A percentile compares a stretch with the other conserved stretches of the same genome.
phyloP scores from a whole-genome alignment of 1,140 invertebrate species.

The Trachymyrmex cornetzi region DNA sequence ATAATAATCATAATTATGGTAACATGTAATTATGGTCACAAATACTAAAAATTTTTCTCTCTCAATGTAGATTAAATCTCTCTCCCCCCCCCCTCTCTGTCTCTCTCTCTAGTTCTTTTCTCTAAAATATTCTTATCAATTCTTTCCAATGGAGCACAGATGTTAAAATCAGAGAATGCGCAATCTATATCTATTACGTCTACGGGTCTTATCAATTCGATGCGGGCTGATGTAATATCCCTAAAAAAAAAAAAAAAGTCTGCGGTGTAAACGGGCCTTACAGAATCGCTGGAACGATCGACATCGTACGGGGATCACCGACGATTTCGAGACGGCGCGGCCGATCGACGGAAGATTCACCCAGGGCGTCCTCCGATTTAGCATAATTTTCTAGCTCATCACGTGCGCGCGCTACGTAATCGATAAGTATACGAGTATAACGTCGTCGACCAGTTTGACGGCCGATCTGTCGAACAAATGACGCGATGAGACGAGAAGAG shows the following conservation, averaged over 20 bases:
- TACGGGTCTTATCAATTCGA: background rate
- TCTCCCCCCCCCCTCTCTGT: too few species aligned
- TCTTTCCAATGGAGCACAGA: too few species aligned
- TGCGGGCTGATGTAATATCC: background rate
- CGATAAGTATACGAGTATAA: constrained; percentile 50
- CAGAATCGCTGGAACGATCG: constrained; percentile 26
- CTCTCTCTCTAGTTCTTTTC: too few species aligned
- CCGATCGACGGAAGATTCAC: constrained; percentile 31
- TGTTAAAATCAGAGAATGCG: too few species aligned
- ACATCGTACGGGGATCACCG: constrained; percentile 27
- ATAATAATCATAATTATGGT: too few species aligned
- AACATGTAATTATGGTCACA: too few species aligned
- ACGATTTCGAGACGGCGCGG: constrained; percentile 31
- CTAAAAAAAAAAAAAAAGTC: background rate
- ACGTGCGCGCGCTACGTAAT: constrained; percentile 36
- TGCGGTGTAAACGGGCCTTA: constrained; percentile 25
- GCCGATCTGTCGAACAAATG: background rate
- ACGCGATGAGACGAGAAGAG: background rate
- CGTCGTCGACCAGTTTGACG: background rate
- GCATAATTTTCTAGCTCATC: constrained; percentile 64
- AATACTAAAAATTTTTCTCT: too few species aligned
- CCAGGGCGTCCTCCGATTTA: constrained; percentile 43
- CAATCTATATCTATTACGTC: too few species aligned
- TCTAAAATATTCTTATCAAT: too few species aligned
- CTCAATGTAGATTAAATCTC: too few species aligned